Percentiles rank a stretch among this genome's conserved stretches.
phyloP scores from a whole-genome alignment of 2,797 vertebrate species.

The Australoheros facetus region DNA sequence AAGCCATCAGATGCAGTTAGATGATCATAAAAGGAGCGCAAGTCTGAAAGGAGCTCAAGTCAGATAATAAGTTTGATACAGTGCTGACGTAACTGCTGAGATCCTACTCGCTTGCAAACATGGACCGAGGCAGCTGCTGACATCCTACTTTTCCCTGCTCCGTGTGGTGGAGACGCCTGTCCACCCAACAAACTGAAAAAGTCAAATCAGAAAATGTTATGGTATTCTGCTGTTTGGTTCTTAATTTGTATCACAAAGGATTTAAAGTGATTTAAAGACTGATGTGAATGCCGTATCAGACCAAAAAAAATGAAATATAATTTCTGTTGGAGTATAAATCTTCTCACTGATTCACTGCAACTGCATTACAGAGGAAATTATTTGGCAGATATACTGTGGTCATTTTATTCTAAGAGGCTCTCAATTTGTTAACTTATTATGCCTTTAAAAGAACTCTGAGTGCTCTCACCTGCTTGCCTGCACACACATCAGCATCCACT shows the following conservation, averaged over 20 bases:
- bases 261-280: not conserved
- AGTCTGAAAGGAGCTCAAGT: not conserved
- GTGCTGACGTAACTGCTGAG: not conserved
- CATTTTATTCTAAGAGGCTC: constrained; percentile 23
- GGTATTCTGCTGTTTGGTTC: not conserved
- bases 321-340: not conserved
- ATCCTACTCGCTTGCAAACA: not conserved
- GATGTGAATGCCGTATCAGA: not conserved
- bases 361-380: constrained; percentile 12
- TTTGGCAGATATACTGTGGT: constrained; percentile 36
- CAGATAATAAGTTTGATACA: not conserved
- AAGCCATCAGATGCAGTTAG: not conserved
- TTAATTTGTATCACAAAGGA: not conserved
- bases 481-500: constrained; percentile 32
- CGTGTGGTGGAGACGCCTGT: not conserved
- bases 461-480: constrained; percentile 27
- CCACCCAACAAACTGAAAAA: not conserved
- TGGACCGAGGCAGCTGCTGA: not conserved
- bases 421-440: constrained; percentile 44
- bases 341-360: constrained; percentile 1
- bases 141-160: not conserved
- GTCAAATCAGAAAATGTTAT: not conserved
- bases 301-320: not conserved
- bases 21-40: not conserved
- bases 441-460: constrained; percentile 44